phyloP scores from a whole-genome alignment of 2,113 vertebrate genomes.

The Herpetotheres cachinnans region DNA sequence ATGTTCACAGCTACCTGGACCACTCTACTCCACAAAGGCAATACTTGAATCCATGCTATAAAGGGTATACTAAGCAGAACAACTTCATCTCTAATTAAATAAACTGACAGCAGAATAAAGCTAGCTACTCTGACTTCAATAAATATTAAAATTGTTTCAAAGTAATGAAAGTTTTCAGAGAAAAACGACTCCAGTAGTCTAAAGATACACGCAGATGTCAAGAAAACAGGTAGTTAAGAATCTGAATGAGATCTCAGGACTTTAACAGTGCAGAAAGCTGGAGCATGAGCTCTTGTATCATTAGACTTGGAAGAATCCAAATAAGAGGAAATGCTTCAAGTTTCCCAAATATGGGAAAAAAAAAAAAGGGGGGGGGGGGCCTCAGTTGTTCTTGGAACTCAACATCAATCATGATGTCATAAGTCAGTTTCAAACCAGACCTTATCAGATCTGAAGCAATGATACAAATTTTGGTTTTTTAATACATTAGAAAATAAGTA shows the following conservation, averaged over 20 bases:
- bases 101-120: not conserved
- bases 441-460: not conserved
- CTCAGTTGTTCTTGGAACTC: not conserved
- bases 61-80: not conserved
- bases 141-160: not conserved
- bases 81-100: not conserved
- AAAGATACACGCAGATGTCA: not conserved
- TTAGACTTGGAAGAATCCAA: not conserved
- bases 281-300: not conserved
- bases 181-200: not conserved
- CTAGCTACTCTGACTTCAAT: not conserved
- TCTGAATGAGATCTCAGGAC: not conserved
- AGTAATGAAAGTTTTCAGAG: not conserved
- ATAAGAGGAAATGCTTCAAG: not conserved
- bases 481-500: not conserved
- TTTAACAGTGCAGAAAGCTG: not conserved
- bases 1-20: not conserved
- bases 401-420: not conserved
- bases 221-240: not conserved
- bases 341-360: not conserved
- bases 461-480: not conserved
- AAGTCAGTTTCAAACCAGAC: not conserved
- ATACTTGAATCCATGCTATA: not conserved
- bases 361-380: fast-evolving
- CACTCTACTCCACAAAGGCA: not conserved